Percentiles rank a stretch among this genome's conserved stretches.
phyloP scores from a whole-genome alignment of 2,888 invertebrate species.

The Gymnoscelis rufifasciata region DNA sequence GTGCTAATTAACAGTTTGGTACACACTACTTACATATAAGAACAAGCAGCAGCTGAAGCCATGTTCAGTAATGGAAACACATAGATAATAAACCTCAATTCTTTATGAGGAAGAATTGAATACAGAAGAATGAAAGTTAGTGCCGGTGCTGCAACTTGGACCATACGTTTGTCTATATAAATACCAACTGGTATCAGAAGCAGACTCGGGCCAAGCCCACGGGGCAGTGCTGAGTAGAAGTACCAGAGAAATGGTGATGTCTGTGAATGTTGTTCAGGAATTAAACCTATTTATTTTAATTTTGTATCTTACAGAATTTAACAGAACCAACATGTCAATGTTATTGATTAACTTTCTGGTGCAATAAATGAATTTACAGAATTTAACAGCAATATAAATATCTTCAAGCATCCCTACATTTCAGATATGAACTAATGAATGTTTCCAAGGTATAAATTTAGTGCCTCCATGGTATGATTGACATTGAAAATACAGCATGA shows the following conservation, averaged over 20 bases:
- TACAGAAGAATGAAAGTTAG: conserved; percentile 91
- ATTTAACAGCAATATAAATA: no score
- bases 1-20: no score
- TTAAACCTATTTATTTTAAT: no score
- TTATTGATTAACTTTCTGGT: no score
- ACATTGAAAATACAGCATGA: no score
- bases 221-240: conserved; percentile 97
- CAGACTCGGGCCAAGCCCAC: conserved; percentile 90
- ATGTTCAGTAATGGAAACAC: conserved; percentile 96
- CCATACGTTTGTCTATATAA: conserved; percentile 84
- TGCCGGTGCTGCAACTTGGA: conserved; percentile 84
- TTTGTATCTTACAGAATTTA: no score
- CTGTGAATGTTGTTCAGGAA: conserved; percentile 65
- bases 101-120: conserved; percentile 98
- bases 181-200: conserved; percentile 88
- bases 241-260: conserved; percentile 98
- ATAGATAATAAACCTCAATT: conserved; percentile 97
- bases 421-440: no score
- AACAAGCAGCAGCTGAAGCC: conserved; percentile 91
- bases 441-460: no score
- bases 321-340: no score
- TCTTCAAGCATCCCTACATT: no score
- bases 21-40: conserved; percentile 86
- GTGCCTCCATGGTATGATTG: no score
- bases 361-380: no score